A percentile compares a stretch with the other conserved stretches of the same genome.
These are phyloP conservation scores for Acanthis flammea DNA, from an alignment of 2,797 vertebrate genomes.

Conservation along the genomic window DNA sequence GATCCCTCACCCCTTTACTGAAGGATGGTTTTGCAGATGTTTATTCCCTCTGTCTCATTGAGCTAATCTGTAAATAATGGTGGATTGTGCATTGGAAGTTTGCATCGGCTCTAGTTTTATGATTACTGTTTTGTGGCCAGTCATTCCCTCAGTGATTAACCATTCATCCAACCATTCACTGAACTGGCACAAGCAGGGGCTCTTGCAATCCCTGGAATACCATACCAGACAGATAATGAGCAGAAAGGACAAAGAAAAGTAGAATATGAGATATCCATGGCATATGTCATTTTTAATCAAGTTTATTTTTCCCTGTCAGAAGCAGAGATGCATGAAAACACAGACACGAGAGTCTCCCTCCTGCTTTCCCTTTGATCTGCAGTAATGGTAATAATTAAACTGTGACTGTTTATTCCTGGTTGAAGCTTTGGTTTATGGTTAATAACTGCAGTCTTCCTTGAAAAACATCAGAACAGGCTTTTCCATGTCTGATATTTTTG, in stretches of 20 bases:
- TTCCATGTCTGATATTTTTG: background rate
- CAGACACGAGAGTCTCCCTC: background rate
- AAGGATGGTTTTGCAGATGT: background rate
- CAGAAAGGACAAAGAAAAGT: background rate
- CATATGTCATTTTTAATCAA: background rate
- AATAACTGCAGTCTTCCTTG: background rate
- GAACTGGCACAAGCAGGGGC: background rate
- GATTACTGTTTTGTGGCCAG: background rate
- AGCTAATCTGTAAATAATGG: background rate
- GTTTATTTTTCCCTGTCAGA: background rate
- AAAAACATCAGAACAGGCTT: background rate
- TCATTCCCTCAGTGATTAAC: background rate
- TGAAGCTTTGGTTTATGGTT: background rate
- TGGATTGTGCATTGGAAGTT: background rate
- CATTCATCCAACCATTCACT: background rate
- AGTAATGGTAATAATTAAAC: background rate
- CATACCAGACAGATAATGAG: background rate
- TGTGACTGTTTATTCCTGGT: background rate
- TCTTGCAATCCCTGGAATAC: background rate
- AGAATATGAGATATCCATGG: background rate
- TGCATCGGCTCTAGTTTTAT: background rate
- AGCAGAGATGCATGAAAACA: fast-evolving
- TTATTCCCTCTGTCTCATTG: background rate
- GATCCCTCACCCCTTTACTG: background rate
- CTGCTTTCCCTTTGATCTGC: background rate